Percentiles rank a stretch among this genome's conserved stretches.
phyloP scores from a whole-genome alignment of 2,113 vertebrate species.

The Mystacornis crossleyi region DNA sequence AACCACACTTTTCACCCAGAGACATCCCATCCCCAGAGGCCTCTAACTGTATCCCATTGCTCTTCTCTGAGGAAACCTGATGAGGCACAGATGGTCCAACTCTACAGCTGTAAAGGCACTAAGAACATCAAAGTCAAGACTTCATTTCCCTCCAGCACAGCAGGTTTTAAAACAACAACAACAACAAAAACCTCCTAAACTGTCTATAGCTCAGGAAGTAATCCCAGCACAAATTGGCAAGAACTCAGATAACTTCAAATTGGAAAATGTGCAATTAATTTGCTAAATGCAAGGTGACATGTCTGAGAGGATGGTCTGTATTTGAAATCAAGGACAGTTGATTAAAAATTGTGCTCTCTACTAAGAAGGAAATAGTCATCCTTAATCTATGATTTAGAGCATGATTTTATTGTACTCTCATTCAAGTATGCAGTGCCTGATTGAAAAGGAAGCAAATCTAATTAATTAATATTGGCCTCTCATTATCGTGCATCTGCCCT shows the following conservation, averaged over 20 bases:
- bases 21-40: not conserved
- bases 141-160: slow-evolving; percentile 27
- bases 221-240: slow-evolving; percentile 2
- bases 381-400: not conserved
- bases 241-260: not conserved
- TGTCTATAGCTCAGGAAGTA: slow-evolving; percentile 14
- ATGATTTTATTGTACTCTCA: not conserved
- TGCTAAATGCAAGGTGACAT: slow-evolving; percentile 1
- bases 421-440: not conserved
- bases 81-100: not conserved
- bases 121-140: slow-evolving; percentile 44
- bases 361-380: slow-evolving; percentile 1
- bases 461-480: slow-evolving; percentile 22
- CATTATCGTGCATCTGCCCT: not conserved
- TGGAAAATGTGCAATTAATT: slow-evolving; percentile 12
- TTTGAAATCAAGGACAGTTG: not conserved
- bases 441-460: slow-evolving; percentile 28
- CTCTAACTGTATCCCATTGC: not conserved
- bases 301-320: not conserved
- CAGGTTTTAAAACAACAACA: slow-evolving; percentile 15
- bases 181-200: not conserved
- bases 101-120: not conserved
- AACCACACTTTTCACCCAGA: not conserved
- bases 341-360: not conserved
- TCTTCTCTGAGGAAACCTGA: not conserved